Evolutionary conservation across 1,140 invertebrate species (phyloP).

Genomic region (Listronotus oregonensis): DNA sequence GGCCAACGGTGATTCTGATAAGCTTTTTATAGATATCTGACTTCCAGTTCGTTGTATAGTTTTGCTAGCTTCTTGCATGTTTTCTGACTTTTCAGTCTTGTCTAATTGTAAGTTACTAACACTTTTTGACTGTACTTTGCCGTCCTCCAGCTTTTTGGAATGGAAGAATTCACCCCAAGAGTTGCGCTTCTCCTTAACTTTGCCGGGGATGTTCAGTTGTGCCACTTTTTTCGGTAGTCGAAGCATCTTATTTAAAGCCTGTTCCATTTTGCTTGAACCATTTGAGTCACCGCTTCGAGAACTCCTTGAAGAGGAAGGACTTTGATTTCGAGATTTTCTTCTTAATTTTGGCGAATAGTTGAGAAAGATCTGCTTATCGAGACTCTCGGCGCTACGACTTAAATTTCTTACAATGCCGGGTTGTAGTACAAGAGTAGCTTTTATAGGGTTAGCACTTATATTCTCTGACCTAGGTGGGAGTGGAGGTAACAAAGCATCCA

Average conservation of each 20-base stretch:
- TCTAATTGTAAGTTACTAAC: constrained; percentile 33
- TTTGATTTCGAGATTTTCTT: constrained; percentile 30
- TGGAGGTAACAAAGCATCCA: constrained; percentile 49
- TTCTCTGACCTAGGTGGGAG: constrained; percentile 6
- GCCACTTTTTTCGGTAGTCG: constrained; percentile 42
- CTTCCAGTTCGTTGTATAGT: constrained; percentile 24
- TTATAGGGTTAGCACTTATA: constrained; percentile 39
- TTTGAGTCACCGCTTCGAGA: constrained; percentile 4
- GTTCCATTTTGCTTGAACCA: constrained; percentile 19
- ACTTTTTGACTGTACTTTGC: constrained; percentile 41
- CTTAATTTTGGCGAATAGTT: constrained; percentile 49
- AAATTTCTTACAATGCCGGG: constrained; percentile 50
- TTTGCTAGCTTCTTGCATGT: constrained; percentile 14
- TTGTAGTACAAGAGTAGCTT: constrained; percentile 52
- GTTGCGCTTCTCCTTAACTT: constrained; percentile 32
- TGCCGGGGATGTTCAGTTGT: constrained; percentile 22
- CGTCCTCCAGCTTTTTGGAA: constrained; percentile 24
- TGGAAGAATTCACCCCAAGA: constrained; percentile 37
- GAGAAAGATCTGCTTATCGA: constrained; percentile 44
- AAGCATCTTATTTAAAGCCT: constrained; percentile 39
- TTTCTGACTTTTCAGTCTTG: neutral
- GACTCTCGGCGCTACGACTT: constrained; percentile 29
- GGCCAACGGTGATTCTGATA: constrained; percentile 41
- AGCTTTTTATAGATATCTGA: constrained; percentile 36
- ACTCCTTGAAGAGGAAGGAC: constrained; percentile 7